These are phyloP conservation scores for Zoanthus gigantus DNA, from an alignment of 92 coral and sea anemone species.

Conservation along the genomic window DNA sequence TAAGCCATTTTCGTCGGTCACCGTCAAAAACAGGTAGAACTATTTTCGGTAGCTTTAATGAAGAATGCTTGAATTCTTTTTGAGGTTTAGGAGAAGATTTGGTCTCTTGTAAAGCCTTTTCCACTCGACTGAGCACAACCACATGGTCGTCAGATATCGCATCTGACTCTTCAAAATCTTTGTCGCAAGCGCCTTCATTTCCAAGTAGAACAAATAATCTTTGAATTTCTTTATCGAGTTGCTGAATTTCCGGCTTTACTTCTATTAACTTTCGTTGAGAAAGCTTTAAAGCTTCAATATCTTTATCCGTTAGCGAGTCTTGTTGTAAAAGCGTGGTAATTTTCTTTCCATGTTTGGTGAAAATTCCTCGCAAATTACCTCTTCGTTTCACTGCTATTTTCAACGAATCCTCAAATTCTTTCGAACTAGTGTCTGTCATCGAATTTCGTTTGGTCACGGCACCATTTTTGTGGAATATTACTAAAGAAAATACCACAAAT, in stretches of 20 bases:
- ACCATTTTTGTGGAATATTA: slow-evolving; percentile 6
- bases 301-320: slow-evolving; percentile 19
- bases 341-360: slow-evolving; percentile 16
- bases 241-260: slow-evolving; percentile 32
- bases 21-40: slow-evolving; percentile 35
- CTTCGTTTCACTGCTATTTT: not conserved
- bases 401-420: not conserved
- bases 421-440: not conserved
- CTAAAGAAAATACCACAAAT: slow-evolving; percentile 4
- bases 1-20: slow-evolving; percentile 52
- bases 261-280: slow-evolving; percentile 28
- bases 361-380: not conserved
- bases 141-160: slow-evolving; percentile 51
- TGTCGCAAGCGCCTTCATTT: slow-evolving; percentile 45
- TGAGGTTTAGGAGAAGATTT: slow-evolving; percentile 13
- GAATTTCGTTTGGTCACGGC: slow-evolving; percentile 20
- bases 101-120: slow-evolving; percentile 18
- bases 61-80: slow-evolving; percentile 57
- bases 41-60: slow-evolving; percentile 58
- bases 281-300: not conserved
- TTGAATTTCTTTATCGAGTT: slow-evolving; percentile 57
- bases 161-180: slow-evolving; percentile 48
- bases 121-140: slow-evolving; percentile 38
- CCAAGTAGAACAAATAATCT: slow-evolving; percentile 30
- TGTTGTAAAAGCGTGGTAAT: slow-evolving; percentile 21